Base-by-base conservation (phyloP, 2,888 invertebrate species). In the Nycteola revayana region DNA sequence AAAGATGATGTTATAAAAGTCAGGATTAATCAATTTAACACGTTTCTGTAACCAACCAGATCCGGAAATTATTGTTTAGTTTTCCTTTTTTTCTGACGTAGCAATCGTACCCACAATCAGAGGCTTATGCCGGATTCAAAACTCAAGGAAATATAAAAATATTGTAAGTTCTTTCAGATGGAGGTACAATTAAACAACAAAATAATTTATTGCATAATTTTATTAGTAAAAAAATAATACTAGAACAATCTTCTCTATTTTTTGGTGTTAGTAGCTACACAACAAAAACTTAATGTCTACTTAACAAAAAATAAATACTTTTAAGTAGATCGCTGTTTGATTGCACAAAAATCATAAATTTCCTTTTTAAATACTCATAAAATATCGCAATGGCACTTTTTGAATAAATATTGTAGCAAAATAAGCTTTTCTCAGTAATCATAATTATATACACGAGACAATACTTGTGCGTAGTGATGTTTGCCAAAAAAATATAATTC, bases 241-340 rank as follows among this genome's bases (percentile, higher is more conserved):
- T 66, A 62, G 71, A 70, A 65, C 61, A 67, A 68, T 67, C 72
- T 63, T 61, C 41, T 61, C 74, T 78, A 83, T 69, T 86, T 78
- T 87, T 87, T 87, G 87, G 87, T 87, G 87, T 87, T 87, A 87
- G 87, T 87, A 82, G 64, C 72, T 80, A 76, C 65, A 70, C 63
- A 75, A 78, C 66, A 73, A 75, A 72, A 71, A 66, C 66, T 70
- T 70, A 71, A 54, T 45, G 36, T 37, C 56, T 41, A 66, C 54
- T 67, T 69, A 68, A 64, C 44, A 46, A 58, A 60, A 56, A 66
- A 60, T 66, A 75, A 85, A 84, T 83, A 82, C 76, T 77, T 77
- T 75, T 77, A 77, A 75, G 74, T 75, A 75, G 61, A 73, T 65
- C 54, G 55, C 62, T 57, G 35, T 36, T 43, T 42, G 52, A 82